These are phyloP conservation scores for Acanthosepion lycidas DNA, from an alignment of 2,888 invertebrate species.

Conservation along the genomic window DNA sequence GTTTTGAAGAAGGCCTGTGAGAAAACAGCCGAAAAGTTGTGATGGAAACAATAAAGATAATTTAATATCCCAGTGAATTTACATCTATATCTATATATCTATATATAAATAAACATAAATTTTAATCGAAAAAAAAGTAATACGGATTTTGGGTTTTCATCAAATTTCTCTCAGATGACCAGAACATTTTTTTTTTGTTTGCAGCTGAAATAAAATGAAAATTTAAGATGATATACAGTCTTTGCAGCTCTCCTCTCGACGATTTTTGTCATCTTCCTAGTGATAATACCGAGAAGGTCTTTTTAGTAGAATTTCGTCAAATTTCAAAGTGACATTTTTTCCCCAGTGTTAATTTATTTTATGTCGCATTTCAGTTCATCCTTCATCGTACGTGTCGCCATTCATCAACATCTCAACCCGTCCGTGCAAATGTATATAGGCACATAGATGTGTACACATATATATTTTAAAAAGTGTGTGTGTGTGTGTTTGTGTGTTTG, in stretches of 20 bases:
- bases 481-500: background rate
- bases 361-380: background rate
- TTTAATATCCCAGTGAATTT: background rate
- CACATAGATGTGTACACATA: background rate
- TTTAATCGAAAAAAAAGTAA: background rate
- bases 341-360: background rate
- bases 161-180: background rate
- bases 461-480: background rate
- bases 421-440: background rate
- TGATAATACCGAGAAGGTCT: conserved; percentile 7
- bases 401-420: background rate
- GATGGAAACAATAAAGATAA: background rate
- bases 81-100: too few relatives aligned
- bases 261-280: background rate
- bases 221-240: background rate
- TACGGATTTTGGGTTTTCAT: background rate
- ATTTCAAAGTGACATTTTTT: background rate
- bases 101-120: background rate
- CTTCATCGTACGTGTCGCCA: too few relatives aligned
- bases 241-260: too few relatives aligned
- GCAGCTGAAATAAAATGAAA: background rate
- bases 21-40: background rate
- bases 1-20: background rate
- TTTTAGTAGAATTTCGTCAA: background rate
- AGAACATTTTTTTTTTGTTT: background rate